phyloP scores from a whole-genome alignment of 2,797 vertebrate genomes.

The Allobates femoralis region DNA sequence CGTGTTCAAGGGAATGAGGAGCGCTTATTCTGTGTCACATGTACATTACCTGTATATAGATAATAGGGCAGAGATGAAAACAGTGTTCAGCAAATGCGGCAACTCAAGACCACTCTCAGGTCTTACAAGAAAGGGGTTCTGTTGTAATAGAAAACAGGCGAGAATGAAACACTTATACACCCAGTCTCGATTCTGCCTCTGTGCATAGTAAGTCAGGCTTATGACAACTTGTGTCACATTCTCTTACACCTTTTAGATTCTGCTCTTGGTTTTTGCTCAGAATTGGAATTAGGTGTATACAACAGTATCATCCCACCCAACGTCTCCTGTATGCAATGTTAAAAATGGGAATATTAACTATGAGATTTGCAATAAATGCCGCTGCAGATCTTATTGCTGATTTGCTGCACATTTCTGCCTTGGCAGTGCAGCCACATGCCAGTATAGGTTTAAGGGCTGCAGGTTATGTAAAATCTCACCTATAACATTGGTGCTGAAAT shows the following conservation, averaged over 20 bases:
- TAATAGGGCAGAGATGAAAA: background rate
- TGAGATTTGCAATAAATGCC: no score
- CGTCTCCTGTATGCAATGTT: no score
- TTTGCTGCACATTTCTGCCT: no score
- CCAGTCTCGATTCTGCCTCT: background rate
- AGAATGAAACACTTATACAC: background rate
- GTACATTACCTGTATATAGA: background rate
- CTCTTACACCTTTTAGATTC: background rate
- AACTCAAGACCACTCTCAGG: background rate
- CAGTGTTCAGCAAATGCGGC: background rate
- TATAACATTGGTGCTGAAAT: no score
- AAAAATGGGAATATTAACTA: no score
- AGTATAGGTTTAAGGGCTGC: no score
- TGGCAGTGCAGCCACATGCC: no score
- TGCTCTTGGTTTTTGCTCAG: background rate
- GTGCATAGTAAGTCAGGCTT: background rate
- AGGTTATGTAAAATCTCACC: no score
- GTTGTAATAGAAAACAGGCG: background rate
- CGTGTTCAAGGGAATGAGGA: background rate
- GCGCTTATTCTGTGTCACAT: background rate
- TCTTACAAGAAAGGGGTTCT: background rate
- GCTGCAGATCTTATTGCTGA: no score
- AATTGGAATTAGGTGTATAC: background rate
- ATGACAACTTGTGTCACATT: background rate
- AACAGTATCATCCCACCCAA: no score